Conservation (phyloP, 2,888 invertebrate genomes). For the Zootermopsis nevadensis region DNA sequence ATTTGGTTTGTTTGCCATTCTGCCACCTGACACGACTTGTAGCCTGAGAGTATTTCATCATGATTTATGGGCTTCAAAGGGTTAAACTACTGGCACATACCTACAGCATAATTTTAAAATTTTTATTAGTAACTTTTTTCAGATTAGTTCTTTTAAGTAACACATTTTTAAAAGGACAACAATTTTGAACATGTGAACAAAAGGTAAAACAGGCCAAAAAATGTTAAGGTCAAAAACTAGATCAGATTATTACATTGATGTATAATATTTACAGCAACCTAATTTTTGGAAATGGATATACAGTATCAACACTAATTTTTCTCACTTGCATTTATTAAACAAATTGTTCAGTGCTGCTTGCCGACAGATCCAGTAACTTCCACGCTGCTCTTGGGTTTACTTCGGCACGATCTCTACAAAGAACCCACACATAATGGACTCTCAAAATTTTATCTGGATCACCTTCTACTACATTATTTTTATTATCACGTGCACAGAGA, state of each 20-base stretch:
- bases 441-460: conserved; percentile 95
- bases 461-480: conserved; percentile 90
- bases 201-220: background rate
- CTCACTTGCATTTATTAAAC: conserved; percentile 56
- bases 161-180: background rate
- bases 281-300: background rate
- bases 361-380: conserved; percentile 92
- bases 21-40: no score
- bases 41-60: no score
- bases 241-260: background rate
- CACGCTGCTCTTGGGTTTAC: conserved; percentile 95
- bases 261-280: background rate
- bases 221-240: background rate
- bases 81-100: no score
- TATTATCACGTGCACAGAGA: conserved; percentile 87
- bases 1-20: no score
- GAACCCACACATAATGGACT: conserved; percentile 97
- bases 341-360: conserved; percentile 83
- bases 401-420: conserved; percentile 95
- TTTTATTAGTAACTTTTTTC: no score
- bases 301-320: background rate
- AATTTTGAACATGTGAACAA: background rate
- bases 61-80: no score
- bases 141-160: no score
- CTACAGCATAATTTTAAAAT: no score